Evolutionary conservation across 1,140 invertebrate genomes (phyloP), one percentile per base, ranked within the genome.

Genomic region (Philopotamus ludificatus): DNA sequence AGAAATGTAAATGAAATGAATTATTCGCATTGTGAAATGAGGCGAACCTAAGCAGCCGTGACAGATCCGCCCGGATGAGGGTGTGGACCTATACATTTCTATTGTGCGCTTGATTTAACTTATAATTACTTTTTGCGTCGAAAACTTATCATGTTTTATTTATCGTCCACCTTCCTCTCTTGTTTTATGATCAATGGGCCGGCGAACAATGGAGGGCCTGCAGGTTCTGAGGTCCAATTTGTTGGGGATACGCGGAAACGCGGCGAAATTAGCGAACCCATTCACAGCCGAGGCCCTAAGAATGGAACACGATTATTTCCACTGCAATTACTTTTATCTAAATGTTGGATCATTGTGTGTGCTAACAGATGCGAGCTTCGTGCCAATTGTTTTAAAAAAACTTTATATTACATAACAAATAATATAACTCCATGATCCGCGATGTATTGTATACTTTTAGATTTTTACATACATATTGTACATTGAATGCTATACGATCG

Each of bases 1-100:
- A 7, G 42, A 47, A 22, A 60, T 60, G 57, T 26, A 60, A 60
- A 60, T 60, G 57, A 60, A 60, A 60, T 21, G 57, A 47, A 60
- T 60, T 47, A 47, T 47, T 60, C 47, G 22, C 9, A 21, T 20
- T 1, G 42, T 28, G 57, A 47, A 45, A 47, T 25, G 57, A 22
- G 23, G 22, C 21, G 23, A 47, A 60, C 44, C 42, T 60, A 47
- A 60, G 21, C 57, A 22, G 1, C 28, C 2, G 21, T 47, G 57
- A 60, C 57, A 60, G 42, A 16, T 18, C n/a, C n/a, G 54, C 3
- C 42, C 28, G 22, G 25, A 9, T 15, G 51, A 3, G 10, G 47
- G 18, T 3, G 12, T 2, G 22, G 22, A 50, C 21, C 47, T 50
- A 50, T 50, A 21, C 3, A 15, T 15, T 55, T 39, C 15, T 25